These are phyloP conservation scores for Polyodon spathula DNA, from an alignment of 2,113 vertebrate species.

Conservation along the genomic window DNA sequence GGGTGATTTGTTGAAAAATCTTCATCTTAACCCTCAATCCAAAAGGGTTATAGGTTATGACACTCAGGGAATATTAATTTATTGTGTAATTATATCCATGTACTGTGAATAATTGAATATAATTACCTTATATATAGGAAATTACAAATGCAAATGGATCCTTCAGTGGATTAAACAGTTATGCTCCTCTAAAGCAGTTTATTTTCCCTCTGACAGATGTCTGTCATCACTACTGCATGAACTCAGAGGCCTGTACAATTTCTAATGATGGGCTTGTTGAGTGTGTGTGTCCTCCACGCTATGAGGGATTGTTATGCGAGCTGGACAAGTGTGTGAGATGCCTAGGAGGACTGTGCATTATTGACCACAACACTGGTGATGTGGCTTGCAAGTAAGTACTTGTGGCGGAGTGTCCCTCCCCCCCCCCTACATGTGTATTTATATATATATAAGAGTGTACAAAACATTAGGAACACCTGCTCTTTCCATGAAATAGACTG, in stretches of 20 bases:
- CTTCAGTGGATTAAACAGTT: background rate
- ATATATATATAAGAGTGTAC: background rate
- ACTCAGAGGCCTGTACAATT: conserved; percentile 84
- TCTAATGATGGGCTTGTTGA: conserved; percentile 77
- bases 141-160: background rate
- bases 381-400: conserved; percentile 87
- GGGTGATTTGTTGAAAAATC: background rate
- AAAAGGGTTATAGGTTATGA: background rate
- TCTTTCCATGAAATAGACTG: no score
- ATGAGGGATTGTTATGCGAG: conserved; percentile 87
- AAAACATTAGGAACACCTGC: no score
- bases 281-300: conserved; percentile 79
- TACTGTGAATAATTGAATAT: background rate
- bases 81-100: background rate
- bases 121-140: background rate
- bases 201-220: conserved; percentile 60
- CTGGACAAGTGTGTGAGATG: conserved; percentile 84
- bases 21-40: background rate
- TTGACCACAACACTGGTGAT: conserved; percentile 71
- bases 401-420: background rate
- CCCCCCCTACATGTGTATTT: background rate
- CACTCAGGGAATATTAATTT: background rate
- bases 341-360: conserved; percentile 80
- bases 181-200: background rate
- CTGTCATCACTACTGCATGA: conserved; percentile 92